These are phyloP conservation scores for Onchidella celtica DNA, from an alignment of 2,888 invertebrate species.

Conservation along the genomic window DNA sequence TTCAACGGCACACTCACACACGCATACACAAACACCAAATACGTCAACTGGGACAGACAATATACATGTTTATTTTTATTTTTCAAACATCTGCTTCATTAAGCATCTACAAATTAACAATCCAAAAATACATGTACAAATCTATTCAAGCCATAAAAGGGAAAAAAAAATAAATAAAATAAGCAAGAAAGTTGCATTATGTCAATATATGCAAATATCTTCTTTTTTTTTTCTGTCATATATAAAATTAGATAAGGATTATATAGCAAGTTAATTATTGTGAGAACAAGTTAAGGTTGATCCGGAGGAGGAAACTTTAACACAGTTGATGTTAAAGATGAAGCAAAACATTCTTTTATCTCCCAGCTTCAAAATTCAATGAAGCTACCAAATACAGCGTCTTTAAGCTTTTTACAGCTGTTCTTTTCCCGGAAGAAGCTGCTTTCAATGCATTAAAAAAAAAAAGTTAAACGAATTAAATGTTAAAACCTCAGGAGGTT, in stretches of 20 bases:
- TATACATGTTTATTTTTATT: constrained; percentile 1
- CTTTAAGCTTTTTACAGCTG: no score
- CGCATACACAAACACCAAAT: constrained; percentile 10
- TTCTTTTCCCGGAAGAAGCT: background rate
- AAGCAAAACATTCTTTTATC: no score
- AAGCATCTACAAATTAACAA: constrained; percentile 35
- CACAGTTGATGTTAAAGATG: no score
- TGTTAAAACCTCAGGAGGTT: no score
- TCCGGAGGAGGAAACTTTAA: no score
- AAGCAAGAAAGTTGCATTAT: constrained; percentile 19
- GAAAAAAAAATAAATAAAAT: background rate
- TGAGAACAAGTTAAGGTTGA: no score
- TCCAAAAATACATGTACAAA: constrained; percentile 36
- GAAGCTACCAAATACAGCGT: no score
- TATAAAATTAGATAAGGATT: no score
- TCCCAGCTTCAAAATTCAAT: no score
- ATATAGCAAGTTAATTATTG: no score
- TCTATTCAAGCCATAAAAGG: constrained; percentile 22
- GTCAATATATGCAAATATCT: constrained; percentile 4
- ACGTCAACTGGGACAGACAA: background rate
- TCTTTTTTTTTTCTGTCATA: background rate
- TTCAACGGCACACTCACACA: background rate
- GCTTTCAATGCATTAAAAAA: background rate
- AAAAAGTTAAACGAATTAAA: no score
- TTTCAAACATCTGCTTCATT: constrained; percentile 20